phyloP scores from a whole-genome alignment of 2,888 invertebrate species.

The Melipona bicolor region DNA sequence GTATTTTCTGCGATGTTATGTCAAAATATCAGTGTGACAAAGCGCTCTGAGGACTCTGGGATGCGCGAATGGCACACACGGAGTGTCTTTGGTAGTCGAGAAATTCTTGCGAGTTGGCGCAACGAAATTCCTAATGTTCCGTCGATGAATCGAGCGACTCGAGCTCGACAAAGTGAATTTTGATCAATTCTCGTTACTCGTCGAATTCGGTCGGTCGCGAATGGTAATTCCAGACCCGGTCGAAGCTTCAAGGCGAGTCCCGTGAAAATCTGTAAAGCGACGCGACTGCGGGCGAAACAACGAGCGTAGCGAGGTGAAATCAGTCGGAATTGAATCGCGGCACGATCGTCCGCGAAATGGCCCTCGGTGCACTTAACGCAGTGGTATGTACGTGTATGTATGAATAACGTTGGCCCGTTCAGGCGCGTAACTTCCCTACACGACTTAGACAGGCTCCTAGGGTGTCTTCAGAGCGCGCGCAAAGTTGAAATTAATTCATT shows the following conservation, averaged over 20 bases:
- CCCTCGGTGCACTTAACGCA: slow-evolving; percentile 50
- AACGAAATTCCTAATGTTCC: neutral
- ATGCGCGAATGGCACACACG: too few species aligned
- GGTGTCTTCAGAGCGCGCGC: slow-evolving; percentile 47
- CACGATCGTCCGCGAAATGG: slow-evolving; percentile 39
- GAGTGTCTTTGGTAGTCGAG: too few species aligned
- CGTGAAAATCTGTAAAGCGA: slow-evolving; percentile 14
- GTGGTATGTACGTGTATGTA: slow-evolving; percentile 19
- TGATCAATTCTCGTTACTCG: slow-evolving; percentile 4
- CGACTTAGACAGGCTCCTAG: slow-evolving; percentile 20
- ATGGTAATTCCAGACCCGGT: slow-evolving; percentile 26
- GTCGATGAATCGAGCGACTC: neutral
- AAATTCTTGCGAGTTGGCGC: neutral
- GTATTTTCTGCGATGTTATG: too few species aligned
- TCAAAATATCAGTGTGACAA: too few species aligned
- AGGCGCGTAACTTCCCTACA: slow-evolving; percentile 47
- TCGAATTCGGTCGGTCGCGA: neutral
- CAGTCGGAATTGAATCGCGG: too few species aligned
- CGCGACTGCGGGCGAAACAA: neutral
- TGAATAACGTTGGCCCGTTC: slow-evolving; percentile 59
- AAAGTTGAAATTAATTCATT: slow-evolving; percentile 75
- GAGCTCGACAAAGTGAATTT: neutral
- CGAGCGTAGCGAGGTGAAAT: slow-evolving; percentile 7
- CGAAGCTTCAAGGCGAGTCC: neutral
- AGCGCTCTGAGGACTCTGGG: too few species aligned